Evolutionary conservation across 1,140 invertebrate species (phyloP).

Genomic region (Orius insidiosus): DNA sequence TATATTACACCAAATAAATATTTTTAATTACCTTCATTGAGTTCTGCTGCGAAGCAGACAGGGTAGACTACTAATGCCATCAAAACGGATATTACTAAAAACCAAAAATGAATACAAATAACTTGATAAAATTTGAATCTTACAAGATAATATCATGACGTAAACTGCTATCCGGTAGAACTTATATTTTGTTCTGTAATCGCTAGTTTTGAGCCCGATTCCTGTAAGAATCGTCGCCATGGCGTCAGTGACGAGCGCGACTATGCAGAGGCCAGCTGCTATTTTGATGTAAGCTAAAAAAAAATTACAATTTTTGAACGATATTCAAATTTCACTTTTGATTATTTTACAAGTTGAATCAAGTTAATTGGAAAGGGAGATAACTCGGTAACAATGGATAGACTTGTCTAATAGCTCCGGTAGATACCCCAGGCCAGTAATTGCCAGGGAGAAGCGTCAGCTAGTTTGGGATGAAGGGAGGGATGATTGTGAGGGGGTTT

Average conservation of each 20-base stretch:
- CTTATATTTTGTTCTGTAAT: conserved; percentile 77
- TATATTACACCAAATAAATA: too few species aligned
- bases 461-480: too few species aligned
- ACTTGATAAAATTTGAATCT: conserved; percentile 31
- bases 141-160: conserved; percentile 81
- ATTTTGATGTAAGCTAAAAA: conserved; percentile 65
- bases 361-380: too few species aligned
- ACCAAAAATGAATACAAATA: conserved; percentile 20
- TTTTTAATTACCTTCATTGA: conserved; percentile 53
- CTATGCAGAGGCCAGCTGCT: conserved; percentile 73
- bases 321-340: too few species aligned
- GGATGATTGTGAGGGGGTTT: too few species aligned
- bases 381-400: too few species aligned
- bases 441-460: too few species aligned
- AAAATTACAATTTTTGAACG: too few species aligned
- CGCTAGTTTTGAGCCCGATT: conserved; percentile 70
- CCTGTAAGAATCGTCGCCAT: conserved; percentile 81
- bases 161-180: conserved; percentile 88
- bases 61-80: conserved; percentile 92
- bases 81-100: conserved; percentile 75
- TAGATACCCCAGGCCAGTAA: too few species aligned
- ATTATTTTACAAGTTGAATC: too few species aligned
- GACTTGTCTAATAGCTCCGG: too few species aligned
- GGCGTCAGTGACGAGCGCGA: conserved; percentile 72
- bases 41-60: conserved; percentile 81